Percentiles rank a stretch among this genome's conserved stretches.
These are phyloP conservation scores for Limnephilus marmoratus DNA, from an alignment of 2,888 invertebrate genomes.

Conservation along the genomic window DNA sequence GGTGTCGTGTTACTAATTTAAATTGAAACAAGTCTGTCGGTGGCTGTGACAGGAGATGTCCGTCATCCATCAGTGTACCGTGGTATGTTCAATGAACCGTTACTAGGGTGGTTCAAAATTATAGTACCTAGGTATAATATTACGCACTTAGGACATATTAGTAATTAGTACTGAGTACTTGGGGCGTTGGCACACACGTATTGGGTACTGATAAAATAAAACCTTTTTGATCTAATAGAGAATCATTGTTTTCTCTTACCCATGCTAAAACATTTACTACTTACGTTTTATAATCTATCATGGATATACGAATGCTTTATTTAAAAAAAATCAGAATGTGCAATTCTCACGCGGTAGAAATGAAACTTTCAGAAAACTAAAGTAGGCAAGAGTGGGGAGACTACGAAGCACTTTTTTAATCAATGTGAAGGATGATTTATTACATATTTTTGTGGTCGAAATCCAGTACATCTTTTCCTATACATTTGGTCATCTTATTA, in stretches of 20 bases:
- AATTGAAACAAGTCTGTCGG: slow-evolving; percentile 45
- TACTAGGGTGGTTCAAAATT: not conserved
- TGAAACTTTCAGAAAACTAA: too few species aligned
- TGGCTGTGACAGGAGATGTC: slow-evolving; percentile 46
- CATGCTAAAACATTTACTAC: not conserved
- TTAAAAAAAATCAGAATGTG: too few species aligned
- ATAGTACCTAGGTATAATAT: not conserved
- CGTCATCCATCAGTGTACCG: slow-evolving; percentile 35
- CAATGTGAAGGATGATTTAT: too few species aligned
- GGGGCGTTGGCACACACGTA: not conserved
- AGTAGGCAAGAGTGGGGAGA: too few species aligned
- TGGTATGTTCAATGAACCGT: not conserved
- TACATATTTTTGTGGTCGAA: too few species aligned
- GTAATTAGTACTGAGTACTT: not conserved
- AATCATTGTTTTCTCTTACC: not conserved
- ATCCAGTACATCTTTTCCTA: too few species aligned
- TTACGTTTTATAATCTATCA: not conserved
- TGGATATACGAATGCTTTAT: too few species aligned
- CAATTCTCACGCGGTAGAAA: too few species aligned
- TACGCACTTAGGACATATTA: not conserved
- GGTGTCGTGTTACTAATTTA: slow-evolving; percentile 37
- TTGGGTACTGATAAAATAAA: not conserved
- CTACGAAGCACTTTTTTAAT: too few species aligned
- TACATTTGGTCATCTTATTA: too few species aligned
- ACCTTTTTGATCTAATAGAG: not conserved